A percentile compares a stretch with the other conserved stretches of the same genome.
Conservation (phyloP, 2,888 invertebrate genomes). For the Scrobipalpa atriplicella region DNA sequence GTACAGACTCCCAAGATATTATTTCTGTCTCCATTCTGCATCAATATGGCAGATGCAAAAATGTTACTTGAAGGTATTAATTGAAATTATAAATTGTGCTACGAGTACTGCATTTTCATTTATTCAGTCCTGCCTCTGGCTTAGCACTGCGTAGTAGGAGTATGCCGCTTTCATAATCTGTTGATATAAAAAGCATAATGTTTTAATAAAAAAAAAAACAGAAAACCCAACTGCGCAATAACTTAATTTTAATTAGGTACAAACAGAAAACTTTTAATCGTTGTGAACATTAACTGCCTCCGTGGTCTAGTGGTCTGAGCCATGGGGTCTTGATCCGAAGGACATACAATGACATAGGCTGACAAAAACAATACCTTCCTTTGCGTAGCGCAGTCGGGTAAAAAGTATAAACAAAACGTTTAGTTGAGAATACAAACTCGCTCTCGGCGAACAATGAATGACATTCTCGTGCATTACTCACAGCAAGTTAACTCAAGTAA, state of each 20-base stretch:
- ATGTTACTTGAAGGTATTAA: conserved; percentile 13
- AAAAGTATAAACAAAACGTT: background rate
- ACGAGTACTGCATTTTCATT: background rate
- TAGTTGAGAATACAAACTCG: background rate
- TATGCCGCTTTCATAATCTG: conserved; percentile 76
- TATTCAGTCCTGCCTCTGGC: background rate
- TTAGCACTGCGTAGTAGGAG: conserved; percentile 59
- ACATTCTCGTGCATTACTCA: conserved; percentile 6
- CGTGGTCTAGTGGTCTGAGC: too few species aligned
- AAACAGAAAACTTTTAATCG: too few species aligned
- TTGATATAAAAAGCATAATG: background rate
- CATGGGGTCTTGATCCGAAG: too few species aligned
- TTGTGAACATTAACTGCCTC: too few species aligned
- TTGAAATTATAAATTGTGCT: conserved; percentile 16
- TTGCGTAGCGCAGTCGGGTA: too few species aligned
- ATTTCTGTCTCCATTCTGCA: background rate
- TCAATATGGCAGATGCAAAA: background rate
- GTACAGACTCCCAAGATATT: too few species aligned
- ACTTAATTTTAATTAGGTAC: too few species aligned
- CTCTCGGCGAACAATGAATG: background rate
- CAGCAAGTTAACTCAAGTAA: background rate
- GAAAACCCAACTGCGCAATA: too few species aligned
- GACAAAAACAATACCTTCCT: too few species aligned
- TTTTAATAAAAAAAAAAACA: too few species aligned
- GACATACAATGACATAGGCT: too few species aligned